phyloP scores from a whole-genome alignment of 2,888 invertebrate species.

The Rhingia rostrata region DNA sequence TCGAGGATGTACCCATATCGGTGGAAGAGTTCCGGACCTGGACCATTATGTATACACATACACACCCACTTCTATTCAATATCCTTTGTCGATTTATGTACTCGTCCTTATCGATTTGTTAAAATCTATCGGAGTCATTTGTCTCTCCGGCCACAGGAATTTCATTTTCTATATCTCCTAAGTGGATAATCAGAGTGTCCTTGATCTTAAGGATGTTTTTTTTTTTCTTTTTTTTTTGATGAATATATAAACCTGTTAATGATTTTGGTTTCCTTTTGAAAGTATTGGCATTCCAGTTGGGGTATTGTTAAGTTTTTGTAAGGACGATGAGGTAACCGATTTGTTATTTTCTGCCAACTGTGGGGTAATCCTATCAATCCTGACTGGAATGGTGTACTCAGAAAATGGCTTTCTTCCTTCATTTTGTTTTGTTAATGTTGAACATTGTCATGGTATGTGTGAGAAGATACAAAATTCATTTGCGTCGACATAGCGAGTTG shows the following conservation, averaged over 20 bases:
- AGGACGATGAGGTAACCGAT: constrained; percentile 9
- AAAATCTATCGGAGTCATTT: constrained; percentile 58
- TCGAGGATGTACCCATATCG: constrained; percentile 17
- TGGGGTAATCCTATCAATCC: constrained; percentile 54
- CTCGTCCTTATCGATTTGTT: constrained; percentile 59
- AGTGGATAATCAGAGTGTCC: constrained; percentile 58
- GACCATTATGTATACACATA: not conserved
- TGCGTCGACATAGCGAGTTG: too few species aligned
- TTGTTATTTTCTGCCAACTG: constrained; percentile 2
- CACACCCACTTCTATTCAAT: not conserved
- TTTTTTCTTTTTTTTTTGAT: not conserved
- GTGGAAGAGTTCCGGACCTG: constrained; percentile 1
- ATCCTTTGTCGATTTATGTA: constrained; percentile 32
- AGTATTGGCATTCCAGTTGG: not conserved
- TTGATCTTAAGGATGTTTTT: not conserved
- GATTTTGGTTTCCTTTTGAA: not conserved
- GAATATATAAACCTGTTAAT: not conserved
- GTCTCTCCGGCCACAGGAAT: constrained; percentile 47
- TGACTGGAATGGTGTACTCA: constrained; percentile 15
- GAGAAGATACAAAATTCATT: too few species aligned
- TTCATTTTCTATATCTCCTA: constrained; percentile 52
- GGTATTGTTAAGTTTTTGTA: not conserved
- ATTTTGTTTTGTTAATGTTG: constrained; percentile 6
- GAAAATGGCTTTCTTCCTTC: constrained; percentile 19
- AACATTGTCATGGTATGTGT: not conserved